These are phyloP conservation scores for Willisornis vidua DNA, from an alignment of 2,113 vertebrate species.

Conservation along the genomic window DNA sequence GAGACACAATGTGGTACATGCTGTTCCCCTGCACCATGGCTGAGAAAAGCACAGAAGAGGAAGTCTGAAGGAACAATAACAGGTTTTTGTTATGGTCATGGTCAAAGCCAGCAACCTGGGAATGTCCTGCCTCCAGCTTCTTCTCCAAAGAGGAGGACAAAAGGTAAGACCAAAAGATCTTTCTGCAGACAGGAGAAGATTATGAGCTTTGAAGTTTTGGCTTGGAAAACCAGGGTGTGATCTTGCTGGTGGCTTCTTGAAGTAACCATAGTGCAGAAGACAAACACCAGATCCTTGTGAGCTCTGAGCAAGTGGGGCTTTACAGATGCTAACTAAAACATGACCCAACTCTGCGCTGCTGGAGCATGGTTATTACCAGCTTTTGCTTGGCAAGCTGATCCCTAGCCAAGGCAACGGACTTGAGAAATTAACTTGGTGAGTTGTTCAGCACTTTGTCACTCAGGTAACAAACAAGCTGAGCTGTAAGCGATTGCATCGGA, in stretches of 20 bases:
- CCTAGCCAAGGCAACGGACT: neutral
- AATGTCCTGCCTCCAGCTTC: neutral
- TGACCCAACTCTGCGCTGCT: neutral
- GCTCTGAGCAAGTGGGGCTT: fast-evolving
- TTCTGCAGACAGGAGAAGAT: neutral
- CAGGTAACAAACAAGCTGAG: neutral
- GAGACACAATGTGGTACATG: neutral
- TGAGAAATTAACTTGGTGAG: neutral
- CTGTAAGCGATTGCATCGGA: neutral
- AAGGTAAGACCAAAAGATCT: neutral
- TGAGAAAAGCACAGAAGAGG: neutral
- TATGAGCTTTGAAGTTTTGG: neutral
- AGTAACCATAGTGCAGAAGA: neutral
- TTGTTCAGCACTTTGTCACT: neutral
- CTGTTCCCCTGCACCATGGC: neutral
- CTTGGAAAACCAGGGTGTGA: neutral
- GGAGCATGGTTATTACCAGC: neutral
- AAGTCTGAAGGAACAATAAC: neutral
- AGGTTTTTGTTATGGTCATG: neutral
- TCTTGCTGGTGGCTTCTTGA: neutral
- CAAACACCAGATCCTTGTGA: neutral
- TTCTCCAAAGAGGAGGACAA: neutral
- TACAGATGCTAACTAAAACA: neutral
- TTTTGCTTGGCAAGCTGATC: neutral
- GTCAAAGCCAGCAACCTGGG: neutral